phyloP scores from a whole-genome alignment of 2,888 invertebrate genomes.

The Eudasyphora cyanicolor region DNA sequence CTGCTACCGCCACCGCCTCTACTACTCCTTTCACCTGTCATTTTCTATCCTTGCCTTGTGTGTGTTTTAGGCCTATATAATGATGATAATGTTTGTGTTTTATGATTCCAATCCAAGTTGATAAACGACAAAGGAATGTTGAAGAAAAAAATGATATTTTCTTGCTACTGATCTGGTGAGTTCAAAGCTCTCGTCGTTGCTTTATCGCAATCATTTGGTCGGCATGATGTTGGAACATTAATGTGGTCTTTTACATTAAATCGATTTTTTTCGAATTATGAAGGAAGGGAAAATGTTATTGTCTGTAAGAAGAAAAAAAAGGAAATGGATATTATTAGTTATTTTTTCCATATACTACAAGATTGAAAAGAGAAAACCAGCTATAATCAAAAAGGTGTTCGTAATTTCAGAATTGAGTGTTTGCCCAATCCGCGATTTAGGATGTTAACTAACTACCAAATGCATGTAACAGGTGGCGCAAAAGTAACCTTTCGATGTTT shows the following conservation, averaged over 20 bases:
- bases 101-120: not conserved
- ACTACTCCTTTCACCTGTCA: not conserved
- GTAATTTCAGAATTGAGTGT: too few relatives aligned
- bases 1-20: not conserved
- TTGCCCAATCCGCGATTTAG: too few relatives aligned
- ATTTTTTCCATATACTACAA: not conserved
- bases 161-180: not conserved
- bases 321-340: not conserved
- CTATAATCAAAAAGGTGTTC: too few relatives aligned
- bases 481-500: too few relatives aligned
- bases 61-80: not conserved
- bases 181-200: not conserved
- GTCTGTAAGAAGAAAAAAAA: slow-evolving; percentile 1
- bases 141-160: too few relatives aligned
- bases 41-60: not conserved
- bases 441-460: too few relatives aligned
- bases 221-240: not conserved
- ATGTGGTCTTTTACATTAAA: not conserved
- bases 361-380: not conserved
- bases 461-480: too few relatives aligned
- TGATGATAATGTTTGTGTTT: not conserved
- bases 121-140: not conserved
- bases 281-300: not conserved
- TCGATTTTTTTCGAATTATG: not conserved
- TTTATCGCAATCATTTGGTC: not conserved